Conservation (phyloP, 2,113 vertebrate genomes). For the Cynocephalus volans region DNA sequence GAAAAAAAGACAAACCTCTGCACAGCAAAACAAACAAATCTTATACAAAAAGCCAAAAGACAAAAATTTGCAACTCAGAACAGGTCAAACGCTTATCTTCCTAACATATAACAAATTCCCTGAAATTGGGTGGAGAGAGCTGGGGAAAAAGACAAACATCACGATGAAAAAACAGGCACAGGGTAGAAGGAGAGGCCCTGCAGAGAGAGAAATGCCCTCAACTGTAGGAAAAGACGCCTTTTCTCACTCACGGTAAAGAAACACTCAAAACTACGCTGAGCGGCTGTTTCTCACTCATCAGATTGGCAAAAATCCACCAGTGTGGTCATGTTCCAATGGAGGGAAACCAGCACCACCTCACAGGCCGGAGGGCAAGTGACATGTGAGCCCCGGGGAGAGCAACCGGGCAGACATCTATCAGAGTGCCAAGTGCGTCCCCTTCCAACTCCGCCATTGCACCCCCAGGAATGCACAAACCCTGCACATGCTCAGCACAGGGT, state of each 20-base stretch:
- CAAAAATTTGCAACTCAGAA: neutral
- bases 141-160: neutral
- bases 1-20: neutral
- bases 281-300: neutral
- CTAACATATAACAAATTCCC: neutral
- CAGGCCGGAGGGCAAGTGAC: too few species aligned
- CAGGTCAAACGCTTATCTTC: neutral
- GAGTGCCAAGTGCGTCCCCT: too few species aligned
- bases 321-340: too few species aligned
- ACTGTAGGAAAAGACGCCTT: too few species aligned
- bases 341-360: too few species aligned
- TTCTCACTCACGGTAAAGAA: too few species aligned
- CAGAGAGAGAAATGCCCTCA: neutral
- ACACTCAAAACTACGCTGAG: too few species aligned
- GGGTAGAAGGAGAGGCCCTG: neutral
- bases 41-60: neutral
- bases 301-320: neutral
- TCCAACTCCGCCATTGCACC: neutral
- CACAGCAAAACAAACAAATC: neutral
- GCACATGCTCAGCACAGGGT: neutral
- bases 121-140: neutral
- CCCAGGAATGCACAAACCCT: too few species aligned
- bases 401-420: too few species aligned
- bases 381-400: too few species aligned
- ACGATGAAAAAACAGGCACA: neutral